Evolutionary conservation across 2,888 invertebrate genomes (phyloP).

Genomic region (Augochlorella aurata): DNA sequence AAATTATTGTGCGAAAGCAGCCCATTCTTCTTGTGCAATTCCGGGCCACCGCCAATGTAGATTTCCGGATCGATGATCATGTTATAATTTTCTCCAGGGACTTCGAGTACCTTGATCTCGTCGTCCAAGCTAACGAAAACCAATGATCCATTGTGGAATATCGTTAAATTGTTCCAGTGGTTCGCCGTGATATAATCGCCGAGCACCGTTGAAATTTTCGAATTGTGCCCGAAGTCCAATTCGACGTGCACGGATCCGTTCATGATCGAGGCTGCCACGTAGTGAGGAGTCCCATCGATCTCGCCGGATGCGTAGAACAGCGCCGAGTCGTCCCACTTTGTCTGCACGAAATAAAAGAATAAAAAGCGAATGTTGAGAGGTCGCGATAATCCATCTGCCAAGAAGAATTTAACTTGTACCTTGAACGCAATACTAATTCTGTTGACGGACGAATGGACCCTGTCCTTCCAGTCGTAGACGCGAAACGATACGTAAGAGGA

Average conservation of each 20-base stretch:
- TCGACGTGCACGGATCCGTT: conserved; percentile 93
- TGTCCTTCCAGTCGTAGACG: conserved; percentile 95
- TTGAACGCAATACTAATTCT: conserved; percentile 94
- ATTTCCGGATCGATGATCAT: conserved; percentile 97
- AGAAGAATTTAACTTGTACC: conserved; percentile 80
- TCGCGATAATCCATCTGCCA: not conserved
- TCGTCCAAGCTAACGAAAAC: conserved; percentile 90
- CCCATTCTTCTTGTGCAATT: conserved; percentile 91
- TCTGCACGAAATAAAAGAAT: conserved; percentile 82
- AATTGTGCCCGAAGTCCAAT: conserved; percentile 92
- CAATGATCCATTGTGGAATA: conserved; percentile 89
- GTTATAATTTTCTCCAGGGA: conserved; percentile 88
- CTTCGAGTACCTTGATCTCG: conserved; percentile 87
- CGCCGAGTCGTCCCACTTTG: conserved; percentile 94
- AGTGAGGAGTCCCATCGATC: conserved; percentile 93
- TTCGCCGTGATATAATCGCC: conserved; percentile 89
- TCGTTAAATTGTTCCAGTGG: conserved; percentile 95
- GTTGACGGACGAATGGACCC: conserved; percentile 93
- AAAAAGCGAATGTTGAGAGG: too few relatives aligned
- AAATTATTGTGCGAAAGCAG: conserved; percentile 92
- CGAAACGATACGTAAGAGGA: conserved; percentile 96
- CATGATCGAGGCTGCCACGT: conserved; percentile 93
- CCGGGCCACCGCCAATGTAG: conserved; percentile 95
- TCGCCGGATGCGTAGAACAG: conserved; percentile 96
- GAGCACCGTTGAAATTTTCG: conserved; percentile 87